Conservation (phyloP, 2,797 vertebrate species). For the Myotis findleyi region DNA sequence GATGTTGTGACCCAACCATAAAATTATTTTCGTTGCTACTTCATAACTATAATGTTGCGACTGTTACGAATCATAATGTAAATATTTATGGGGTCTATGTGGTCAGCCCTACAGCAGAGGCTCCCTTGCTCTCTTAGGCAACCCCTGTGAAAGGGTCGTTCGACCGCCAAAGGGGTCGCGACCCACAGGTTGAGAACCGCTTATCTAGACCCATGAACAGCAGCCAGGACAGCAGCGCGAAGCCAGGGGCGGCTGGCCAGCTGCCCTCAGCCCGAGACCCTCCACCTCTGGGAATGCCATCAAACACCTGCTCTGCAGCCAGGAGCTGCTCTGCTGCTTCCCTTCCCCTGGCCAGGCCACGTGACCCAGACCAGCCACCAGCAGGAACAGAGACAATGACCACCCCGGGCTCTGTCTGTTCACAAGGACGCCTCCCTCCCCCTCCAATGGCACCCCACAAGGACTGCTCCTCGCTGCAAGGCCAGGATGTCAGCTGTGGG, state of each 20-base stretch:
- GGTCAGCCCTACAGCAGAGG: too few relatives aligned
- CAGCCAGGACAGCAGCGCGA: not conserved
- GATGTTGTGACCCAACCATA: too few relatives aligned
- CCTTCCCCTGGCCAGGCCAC: not conserved
- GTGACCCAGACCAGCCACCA: conserved; percentile 20
- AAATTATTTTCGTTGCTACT: too few relatives aligned
- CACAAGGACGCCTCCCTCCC: conserved; percentile 51
- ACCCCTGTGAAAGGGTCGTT: too few relatives aligned
- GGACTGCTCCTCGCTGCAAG: conserved; percentile 67
- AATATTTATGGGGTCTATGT: too few relatives aligned
- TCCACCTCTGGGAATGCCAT: not conserved
- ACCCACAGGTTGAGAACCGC: too few relatives aligned
- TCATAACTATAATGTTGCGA: too few relatives aligned
- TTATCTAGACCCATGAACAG: not conserved
- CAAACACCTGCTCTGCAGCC: not conserved
- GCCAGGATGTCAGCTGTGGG: conserved; percentile 69
- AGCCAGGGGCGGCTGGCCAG: not conserved
- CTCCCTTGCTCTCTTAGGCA: too few relatives aligned
- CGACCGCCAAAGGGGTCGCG: too few relatives aligned
- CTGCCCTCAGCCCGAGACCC: not conserved
- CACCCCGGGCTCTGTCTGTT: conserved; percentile 47
- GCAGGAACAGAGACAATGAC: conserved; percentile 50
- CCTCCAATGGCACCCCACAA: conserved; percentile 66
- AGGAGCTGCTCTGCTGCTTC: not conserved
- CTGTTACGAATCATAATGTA: too few relatives aligned